Conservation (phyloP, 2,113 vertebrate species). For the Siphamia tubifer region DNA sequence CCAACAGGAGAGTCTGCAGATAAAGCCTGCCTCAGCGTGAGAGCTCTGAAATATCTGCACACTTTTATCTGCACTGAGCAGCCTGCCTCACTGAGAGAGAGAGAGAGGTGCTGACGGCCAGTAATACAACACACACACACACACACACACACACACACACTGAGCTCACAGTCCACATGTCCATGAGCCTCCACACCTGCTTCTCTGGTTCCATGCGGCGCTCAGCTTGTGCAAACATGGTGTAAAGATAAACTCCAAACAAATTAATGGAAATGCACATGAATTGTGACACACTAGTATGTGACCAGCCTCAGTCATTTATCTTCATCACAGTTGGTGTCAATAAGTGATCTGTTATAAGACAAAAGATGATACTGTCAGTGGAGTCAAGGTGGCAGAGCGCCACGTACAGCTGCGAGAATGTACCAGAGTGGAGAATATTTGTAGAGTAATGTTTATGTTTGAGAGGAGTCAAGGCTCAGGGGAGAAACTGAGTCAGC, state of each 20-base stretch:
- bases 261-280: neutral
- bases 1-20: conserved; percentile 58
- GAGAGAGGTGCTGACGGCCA: conserved; percentile 20
- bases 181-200: conserved; percentile 12
- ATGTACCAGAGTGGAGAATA: conserved; percentile 12
- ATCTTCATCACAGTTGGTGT: neutral
- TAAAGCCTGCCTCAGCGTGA: conserved; percentile 55
- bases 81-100: conserved; percentile 28
- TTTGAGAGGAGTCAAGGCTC: conserved; percentile 27
- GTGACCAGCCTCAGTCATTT: neutral
- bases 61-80: conserved; percentile 68
- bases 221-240: conserved; percentile 29
- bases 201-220: conserved; percentile 11
- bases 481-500: conserved; percentile 50
- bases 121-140: conserved; percentile 27
- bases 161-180: neutral
- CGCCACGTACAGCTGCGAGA: conserved; percentile 20
- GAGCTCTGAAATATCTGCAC: conserved; percentile 46
- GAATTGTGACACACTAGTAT: neutral
- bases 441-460: conserved; percentile 42
- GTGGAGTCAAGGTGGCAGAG: neutral
- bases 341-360: neutral
- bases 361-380: neutral
- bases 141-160: conserved; percentile 2
- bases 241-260: conserved; percentile 27